Evolutionary conservation across 2,797 vertebrate species (phyloP).

Genomic region (Sorex maritimensis): DNA sequence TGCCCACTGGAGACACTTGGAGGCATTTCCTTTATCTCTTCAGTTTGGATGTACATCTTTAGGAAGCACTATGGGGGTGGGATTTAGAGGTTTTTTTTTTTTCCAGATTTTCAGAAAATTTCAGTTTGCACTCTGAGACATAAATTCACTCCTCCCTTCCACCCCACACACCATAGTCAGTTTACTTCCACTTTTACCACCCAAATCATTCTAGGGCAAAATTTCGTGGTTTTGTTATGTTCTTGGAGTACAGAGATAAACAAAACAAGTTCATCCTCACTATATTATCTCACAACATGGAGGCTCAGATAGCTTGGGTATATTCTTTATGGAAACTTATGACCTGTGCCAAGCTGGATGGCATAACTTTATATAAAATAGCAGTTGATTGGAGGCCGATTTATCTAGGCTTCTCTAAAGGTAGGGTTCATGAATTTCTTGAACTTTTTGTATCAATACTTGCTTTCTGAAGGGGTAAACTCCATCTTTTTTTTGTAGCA

Average conservation of each 20-base stretch:
- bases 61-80: background rate
- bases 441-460: background rate
- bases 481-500: background rate
- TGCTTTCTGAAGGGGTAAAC: background rate
- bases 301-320: too few relatives aligned
- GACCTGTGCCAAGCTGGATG: too few relatives aligned
- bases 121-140: background rate
- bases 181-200: background rate
- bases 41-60: background rate
- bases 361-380: too few relatives aligned
- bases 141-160: background rate
- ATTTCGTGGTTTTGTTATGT: slow-evolving; percentile 20
- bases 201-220: background rate
- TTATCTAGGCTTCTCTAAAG: background rate
- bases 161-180: background rate
- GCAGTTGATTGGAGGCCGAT: too few relatives aligned
- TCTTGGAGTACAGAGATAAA: slow-evolving; percentile 16
- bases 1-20: background rate
- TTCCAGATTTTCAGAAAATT: background rate
- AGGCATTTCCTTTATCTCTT: background rate
- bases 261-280: background rate
- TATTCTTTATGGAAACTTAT: too few relatives aligned
- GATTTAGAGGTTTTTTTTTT: background rate
- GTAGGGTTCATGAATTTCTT: slow-evolving; percentile 13
- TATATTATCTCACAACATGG: background rate